A percentile compares a stretch with the other conserved stretches of the same genome.
phyloP scores from a whole-genome alignment of 2,113 vertebrate species.

The Peromyscus polionotus region DNA sequence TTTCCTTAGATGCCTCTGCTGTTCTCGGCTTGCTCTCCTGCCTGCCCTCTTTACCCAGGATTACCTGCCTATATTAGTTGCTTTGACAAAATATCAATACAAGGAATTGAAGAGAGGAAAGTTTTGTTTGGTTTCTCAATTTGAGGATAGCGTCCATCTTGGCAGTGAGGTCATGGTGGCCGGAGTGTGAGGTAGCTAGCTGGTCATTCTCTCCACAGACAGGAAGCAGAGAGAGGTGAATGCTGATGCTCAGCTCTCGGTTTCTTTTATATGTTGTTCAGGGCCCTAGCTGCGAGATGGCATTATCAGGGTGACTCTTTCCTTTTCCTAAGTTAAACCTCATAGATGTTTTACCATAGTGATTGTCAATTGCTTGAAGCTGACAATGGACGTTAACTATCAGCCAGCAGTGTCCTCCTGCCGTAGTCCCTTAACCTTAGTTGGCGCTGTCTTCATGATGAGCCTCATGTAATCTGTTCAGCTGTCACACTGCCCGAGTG shows the following conservation, averaged over 20 bases:
- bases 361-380: neutral
- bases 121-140: neutral
- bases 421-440: neutral
- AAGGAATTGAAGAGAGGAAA: neutral
- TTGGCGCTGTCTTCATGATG: neutral
- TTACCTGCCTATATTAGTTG: neutral
- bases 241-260: neutral
- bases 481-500: neutral
- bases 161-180: neutral
- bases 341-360: no score
- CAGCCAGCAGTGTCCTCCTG: neutral
- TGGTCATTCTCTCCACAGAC: neutral
- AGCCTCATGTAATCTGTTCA: neutral
- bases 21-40: neutral
- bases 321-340: neutral
- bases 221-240: neutral
- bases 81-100: neutral
- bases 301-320: neutral
- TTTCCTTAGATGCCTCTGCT: neutral
- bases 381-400: no score
- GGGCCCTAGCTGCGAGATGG: neutral
- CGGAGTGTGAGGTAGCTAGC: neutral
- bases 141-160: neutral
- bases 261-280: no score
- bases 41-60: neutral